phyloP scores from a whole-genome alignment of 1,140 invertebrate genomes.

The Sitobion miscanthi region DNA sequence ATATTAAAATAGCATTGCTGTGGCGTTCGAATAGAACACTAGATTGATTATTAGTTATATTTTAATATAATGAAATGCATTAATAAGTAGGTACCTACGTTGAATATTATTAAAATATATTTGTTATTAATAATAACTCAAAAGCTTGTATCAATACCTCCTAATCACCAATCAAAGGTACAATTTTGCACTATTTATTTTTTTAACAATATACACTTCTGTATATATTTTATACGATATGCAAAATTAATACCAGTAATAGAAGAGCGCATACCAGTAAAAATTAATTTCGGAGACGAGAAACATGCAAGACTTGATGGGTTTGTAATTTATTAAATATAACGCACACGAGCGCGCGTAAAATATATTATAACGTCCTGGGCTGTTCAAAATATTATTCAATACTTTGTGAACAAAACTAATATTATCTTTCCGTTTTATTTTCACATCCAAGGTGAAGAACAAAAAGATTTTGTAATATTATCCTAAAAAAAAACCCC shows the following conservation, averaged over 20 bases:
- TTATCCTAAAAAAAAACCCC: neutral
- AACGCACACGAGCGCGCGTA: neutral
- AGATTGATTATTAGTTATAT: neutral
- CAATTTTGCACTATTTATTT: neutral
- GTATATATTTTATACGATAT: neutral
- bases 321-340: neutral
- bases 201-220: neutral
- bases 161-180: neutral
- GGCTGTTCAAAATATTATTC: neutral
- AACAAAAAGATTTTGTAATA: neutral
- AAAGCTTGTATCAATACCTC: neutral
- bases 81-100: neutral
- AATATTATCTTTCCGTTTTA: neutral
- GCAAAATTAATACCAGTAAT: neutral
- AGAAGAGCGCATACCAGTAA: neutral
- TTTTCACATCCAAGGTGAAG: neutral
- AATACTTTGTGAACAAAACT: neutral
- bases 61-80: neutral
- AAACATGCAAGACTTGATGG: neutral
- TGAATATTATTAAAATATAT: neutral
- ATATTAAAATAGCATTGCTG: neutral
- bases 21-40: neutral
- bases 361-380: neutral
- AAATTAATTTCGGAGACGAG: neutral
- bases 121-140: neutral